phyloP scores from a whole-genome alignment of 2,797 vertebrate species.

The Mycteria americana region DNA sequence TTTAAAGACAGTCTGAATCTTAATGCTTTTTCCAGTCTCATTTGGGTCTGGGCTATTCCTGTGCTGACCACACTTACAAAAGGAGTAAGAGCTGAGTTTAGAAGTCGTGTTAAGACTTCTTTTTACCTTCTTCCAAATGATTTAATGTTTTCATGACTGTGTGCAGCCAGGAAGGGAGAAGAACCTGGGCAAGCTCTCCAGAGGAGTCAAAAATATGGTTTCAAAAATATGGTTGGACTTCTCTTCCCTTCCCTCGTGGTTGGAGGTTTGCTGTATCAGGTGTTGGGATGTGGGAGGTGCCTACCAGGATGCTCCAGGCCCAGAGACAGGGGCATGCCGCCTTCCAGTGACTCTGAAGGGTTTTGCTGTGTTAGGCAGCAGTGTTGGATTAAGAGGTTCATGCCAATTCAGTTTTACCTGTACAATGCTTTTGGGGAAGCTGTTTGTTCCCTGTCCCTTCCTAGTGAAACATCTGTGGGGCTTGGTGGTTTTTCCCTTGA shows the following conservation, averaged over 20 bases:
- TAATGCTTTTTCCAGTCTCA: background rate
- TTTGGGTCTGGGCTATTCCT: background rate
- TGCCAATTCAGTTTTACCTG: background rate
- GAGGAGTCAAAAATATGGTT: background rate
- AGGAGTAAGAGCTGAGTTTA: background rate
- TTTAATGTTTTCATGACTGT: background rate
- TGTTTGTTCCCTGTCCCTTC: background rate
- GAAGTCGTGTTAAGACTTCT: background rate
- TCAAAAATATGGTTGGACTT: background rate
- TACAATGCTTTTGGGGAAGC: background rate
- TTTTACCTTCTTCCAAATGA: background rate
- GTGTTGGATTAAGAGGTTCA: background rate
- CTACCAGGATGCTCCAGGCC: background rate
- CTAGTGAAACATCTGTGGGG: background rate
- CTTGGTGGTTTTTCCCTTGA: background rate
- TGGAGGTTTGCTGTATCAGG: background rate
- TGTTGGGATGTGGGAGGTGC: background rate
- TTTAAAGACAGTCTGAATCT: background rate
- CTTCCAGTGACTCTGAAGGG: background rate
- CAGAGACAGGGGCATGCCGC: background rate
- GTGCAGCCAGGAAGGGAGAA: background rate
- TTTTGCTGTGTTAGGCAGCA: background rate
- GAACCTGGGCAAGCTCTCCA: background rate
- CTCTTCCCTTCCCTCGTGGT: background rate
- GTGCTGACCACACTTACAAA: background rate